Evolutionary conservation across 2,113 vertebrate genomes (phyloP).

Genomic region (Urocolius indicus): DNA sequence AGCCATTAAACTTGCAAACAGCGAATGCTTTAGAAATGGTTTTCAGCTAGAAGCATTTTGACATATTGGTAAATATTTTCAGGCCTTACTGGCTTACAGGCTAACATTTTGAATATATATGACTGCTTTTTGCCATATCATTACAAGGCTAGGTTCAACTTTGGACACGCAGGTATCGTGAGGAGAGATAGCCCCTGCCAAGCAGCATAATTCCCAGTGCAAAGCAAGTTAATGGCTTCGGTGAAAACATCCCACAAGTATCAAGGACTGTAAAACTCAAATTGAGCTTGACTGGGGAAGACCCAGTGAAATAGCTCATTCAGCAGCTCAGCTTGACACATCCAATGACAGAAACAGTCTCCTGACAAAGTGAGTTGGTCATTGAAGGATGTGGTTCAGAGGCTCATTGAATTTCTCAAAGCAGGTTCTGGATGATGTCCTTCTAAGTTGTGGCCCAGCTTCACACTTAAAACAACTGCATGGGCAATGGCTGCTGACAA

Average conservation of each 20-base stretch:
- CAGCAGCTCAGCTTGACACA: constrained; percentile 16
- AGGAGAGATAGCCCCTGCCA: constrained; percentile 48
- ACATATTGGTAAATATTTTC: constrained; percentile 74
- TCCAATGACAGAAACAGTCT: constrained; percentile 4
- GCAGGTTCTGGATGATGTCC: not conserved
- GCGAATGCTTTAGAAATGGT: constrained; percentile 50
- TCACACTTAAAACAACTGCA: not conserved
- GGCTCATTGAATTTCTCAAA: not conserved
- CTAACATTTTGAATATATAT: constrained; percentile 73
- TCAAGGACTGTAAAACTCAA: constrained; percentile 58
- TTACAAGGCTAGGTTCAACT: constrained; percentile 55
- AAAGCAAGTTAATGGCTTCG: constrained; percentile 53
- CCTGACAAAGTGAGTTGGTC: constrained; percentile 20
- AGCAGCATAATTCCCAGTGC: constrained; percentile 40
- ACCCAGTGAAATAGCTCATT: constrained; percentile 9
- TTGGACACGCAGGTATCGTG: constrained; percentile 26
- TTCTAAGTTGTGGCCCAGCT: not conserved
- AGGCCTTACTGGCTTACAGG: constrained; percentile 58
- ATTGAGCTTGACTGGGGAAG: constrained; percentile 50
- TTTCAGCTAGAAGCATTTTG: constrained; percentile 68
- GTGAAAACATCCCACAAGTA: constrained; percentile 47
- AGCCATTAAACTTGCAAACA: constrained; percentile 73
- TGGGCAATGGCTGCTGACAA: not conserved
- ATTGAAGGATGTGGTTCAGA: not conserved
- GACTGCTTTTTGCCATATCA: constrained; percentile 62